Base-by-base conservation (phyloP, 2,888 invertebrate genomes). In the Prosopocoilus inquinatus region DNA sequence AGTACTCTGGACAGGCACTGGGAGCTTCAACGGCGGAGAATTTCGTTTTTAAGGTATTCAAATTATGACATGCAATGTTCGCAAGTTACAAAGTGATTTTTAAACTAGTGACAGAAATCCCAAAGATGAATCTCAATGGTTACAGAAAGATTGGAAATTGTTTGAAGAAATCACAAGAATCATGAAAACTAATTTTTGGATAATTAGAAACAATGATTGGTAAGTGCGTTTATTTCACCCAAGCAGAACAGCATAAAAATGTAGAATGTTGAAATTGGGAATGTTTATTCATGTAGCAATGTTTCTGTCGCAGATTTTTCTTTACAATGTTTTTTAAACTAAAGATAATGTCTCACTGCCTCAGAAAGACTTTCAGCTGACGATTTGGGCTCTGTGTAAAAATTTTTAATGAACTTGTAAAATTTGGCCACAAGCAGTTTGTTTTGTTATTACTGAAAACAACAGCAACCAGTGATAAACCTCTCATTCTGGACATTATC, bases 181-280 rank as follows among this genome's bases (percentile, higher is more conserved):
- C 36, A 64, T 74, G 46, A 67, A 70, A 33, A 70, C 67, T 9
- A 73, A 73, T 60, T 74, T 73, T 61, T 75, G 75, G 75, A 66
- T 75, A 32, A 68, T 70, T 49, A 65, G 75, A 44, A 64, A 63
- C 41, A 59, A 64, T 43, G 68, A 72, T 57, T 68, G 69, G 74
- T 74, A 67, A 67, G 72, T 63, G 12, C 5, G 5, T 36, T 12
- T 36, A 12, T 36, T 2, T 38, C 3, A 12, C 13, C 38, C 13
- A 38, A 12, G 35, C 9, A 35, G 8, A 38, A 38, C 13, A 38
- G 38, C 38, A 12, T 11, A 38, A 38, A 38, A 38, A 12, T 38
- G 13, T 12, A 38, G 11, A n/a, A n/a, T n/a, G n/a, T n/a, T n/a
- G n/a, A 38, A 38, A 38, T 2, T 13, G 13, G 2, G 4, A 38